Conservation (phyloP, 1,140 invertebrate genomes). For the Drosophila fuyamai region DNA sequence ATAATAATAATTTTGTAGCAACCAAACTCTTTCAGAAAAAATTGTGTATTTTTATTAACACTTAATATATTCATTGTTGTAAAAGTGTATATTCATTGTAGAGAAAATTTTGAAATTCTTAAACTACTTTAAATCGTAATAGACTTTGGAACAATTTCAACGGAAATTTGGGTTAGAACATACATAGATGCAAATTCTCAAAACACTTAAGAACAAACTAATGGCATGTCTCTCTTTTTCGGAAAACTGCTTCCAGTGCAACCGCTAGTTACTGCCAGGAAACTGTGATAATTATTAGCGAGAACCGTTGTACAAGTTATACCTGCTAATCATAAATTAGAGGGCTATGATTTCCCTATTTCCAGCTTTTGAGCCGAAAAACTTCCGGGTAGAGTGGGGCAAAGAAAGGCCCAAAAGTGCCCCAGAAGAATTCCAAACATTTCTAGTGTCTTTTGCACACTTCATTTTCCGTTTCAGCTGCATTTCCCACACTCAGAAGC, state of each 20-base stretch:
- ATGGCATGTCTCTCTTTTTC: not conserved
- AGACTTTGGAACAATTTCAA: no score
- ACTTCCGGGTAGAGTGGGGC: slow-evolving; percentile 28
- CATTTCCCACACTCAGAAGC: slow-evolving; percentile 70
- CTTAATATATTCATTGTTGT: no score
- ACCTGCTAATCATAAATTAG: slow-evolving; percentile 43
- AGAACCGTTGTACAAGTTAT: slow-evolving; percentile 19
- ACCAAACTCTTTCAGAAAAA: no score
- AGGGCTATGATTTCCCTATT: slow-evolving; percentile 18
- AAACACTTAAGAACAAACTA: not conserved
- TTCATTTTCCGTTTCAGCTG: slow-evolving; percentile 30
- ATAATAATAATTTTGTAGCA: no score
- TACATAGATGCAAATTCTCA: slow-evolving; percentile 4
- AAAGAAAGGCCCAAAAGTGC: slow-evolving; percentile 32
- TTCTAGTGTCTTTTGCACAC: slow-evolving; percentile 20
- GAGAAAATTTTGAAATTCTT: no score
- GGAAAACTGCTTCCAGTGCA: not conserved
- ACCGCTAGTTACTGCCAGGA: slow-evolving; percentile 27
- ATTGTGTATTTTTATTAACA: no score
- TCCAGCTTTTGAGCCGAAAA: slow-evolving; percentile 1
- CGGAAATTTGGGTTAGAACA: no score
- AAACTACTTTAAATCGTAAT: no score
- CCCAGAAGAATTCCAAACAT: slow-evolving; percentile 18
- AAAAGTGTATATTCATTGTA: no score
- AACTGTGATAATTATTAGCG: slow-evolving; percentile 27